phyloP scores from a whole-genome alignment of 2,888 invertebrate species.

The Macaria notata region DNA sequence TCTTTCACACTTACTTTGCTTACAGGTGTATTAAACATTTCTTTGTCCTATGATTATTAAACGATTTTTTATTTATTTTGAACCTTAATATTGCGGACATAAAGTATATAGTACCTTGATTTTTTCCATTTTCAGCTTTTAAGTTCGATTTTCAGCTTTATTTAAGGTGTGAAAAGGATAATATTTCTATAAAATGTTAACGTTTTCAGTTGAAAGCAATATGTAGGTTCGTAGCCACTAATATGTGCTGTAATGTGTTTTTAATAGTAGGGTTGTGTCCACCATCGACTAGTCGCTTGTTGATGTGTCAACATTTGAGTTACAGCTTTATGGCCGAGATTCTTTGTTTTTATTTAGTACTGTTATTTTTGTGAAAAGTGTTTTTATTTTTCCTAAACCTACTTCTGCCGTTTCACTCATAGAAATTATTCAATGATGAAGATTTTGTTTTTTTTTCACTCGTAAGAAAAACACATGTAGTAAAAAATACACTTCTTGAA shows the following conservation, averaged over 20 bases:
- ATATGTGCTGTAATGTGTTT: conserved; percentile 27
- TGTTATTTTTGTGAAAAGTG: too few relatives aligned
- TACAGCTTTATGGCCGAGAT: background rate
- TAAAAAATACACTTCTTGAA: too few relatives aligned
- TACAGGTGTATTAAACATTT: conserved; percentile 1
- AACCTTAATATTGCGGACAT: too few relatives aligned
- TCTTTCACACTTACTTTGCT: conserved; percentile 7
- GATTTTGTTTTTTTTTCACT: too few relatives aligned
- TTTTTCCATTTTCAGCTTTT: too few relatives aligned
- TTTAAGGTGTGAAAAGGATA: too few relatives aligned
- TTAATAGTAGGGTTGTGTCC: conserved; percentile 28
- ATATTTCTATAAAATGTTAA: too few relatives aligned
- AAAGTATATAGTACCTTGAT: too few relatives aligned
- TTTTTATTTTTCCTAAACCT: too few relatives aligned
- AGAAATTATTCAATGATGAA: too few relatives aligned
- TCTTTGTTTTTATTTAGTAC: background rate
- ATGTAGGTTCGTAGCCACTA: conserved; percentile 5
- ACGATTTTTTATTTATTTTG: background rate
- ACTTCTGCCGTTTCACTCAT: too few relatives aligned
- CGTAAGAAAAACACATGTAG: too few relatives aligned
- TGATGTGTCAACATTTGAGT: conserved; percentile 15
- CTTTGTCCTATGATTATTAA: conserved; percentile 1
- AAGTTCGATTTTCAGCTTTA: background rate
- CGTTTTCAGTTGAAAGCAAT: conserved; percentile 11
- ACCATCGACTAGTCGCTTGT: conserved; percentile 11